A percentile compares a stretch with the other conserved stretches of the same genome.
These are phyloP conservation scores for Dolomedes plantarius DNA, from an alignment of 2,888 invertebrate genomes.

Conservation along the genomic window DNA sequence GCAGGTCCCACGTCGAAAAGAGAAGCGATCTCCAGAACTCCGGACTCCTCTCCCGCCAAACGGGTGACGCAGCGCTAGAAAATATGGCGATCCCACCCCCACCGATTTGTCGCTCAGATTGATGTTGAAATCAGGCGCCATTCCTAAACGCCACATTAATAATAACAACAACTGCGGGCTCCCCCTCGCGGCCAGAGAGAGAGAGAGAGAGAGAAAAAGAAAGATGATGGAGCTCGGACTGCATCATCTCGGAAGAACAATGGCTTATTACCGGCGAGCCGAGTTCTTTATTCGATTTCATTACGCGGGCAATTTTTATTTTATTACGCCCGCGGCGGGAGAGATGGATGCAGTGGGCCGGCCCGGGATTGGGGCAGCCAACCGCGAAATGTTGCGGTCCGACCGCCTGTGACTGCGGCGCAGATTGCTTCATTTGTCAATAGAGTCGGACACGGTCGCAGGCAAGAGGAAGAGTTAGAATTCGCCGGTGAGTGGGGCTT, in stretches of 20 bases:
- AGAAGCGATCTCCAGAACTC: too few relatives aligned
- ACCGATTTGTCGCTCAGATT: conserved; percentile 69
- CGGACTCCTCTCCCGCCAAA: too few relatives aligned
- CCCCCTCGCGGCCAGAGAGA: not conserved
- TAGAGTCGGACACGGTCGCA: not conserved
- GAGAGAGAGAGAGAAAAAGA: not conserved
- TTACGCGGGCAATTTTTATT: conserved; percentile 63
- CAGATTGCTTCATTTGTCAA: conserved; percentile 71
- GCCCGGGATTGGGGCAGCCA: conserved; percentile 57
- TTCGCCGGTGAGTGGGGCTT: too few relatives aligned
- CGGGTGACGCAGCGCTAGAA: not conserved
- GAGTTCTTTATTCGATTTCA: conserved; percentile 67
- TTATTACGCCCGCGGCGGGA: conserved; percentile 14
- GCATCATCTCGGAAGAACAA: not conserved
- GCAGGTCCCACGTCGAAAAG: too few relatives aligned
- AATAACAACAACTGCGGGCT: conserved; percentile 50
- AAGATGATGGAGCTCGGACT: too few relatives aligned
- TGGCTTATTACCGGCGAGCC: not conserved
- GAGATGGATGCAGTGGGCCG: conserved; percentile 48
- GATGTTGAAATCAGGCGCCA: conserved; percentile 65
- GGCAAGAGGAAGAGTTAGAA: too few relatives aligned
- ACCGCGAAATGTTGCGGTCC: conserved; percentile 70
- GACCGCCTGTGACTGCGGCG: conserved; percentile 68
- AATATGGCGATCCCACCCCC: conserved; percentile 32
- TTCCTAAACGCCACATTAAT: conserved; percentile 68